Conservation (phyloP, 37 sponge, comb jelly and placozoan species). For the Crambe crambe region DNA sequence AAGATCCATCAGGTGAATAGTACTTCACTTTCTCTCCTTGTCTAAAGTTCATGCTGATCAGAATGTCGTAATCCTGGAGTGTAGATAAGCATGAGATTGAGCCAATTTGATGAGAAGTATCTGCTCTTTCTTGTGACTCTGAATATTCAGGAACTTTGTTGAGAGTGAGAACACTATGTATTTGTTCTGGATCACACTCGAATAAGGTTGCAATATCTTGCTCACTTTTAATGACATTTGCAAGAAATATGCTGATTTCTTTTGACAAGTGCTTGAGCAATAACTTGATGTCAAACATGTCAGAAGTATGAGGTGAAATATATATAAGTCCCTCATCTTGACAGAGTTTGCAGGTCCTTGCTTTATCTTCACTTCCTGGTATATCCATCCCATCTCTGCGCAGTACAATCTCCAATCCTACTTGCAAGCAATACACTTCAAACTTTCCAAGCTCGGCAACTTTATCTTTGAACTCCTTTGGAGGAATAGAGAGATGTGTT, state of each 20-base stretch:
- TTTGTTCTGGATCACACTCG: constrained; percentile 31
- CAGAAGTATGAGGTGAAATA: constrained; percentile 32
- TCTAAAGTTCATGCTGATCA: constrained; percentile 36
- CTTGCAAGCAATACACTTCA: constrained; percentile 3
- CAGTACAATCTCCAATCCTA: constrained; percentile 21
- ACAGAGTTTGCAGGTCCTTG: neutral
- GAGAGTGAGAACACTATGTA: constrained; percentile 1
- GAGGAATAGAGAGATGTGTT: constrained; percentile 4
- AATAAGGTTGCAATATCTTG: constrained; percentile 27
- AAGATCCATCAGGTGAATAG: neutral
- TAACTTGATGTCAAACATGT: neutral
- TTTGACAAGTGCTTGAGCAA: constrained; percentile 19
- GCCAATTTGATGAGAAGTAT: neutral
- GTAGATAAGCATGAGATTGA: neutral
- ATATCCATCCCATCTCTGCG: neutral
- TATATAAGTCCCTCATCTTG: neutral
- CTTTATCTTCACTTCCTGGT: constrained; percentile 6
- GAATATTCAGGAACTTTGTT: constrained; percentile 13
- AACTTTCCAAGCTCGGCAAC: neutral
- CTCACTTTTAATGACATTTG: constrained; percentile 1
- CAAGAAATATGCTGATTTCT: neutral
- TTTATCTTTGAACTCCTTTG: neutral
- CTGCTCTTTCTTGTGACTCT: neutral
- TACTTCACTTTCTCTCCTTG: constrained; percentile 26
- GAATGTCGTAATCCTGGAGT: neutral